Percentiles rank a stretch among this genome's conserved stretches.
Evolutionary conservation across 2,888 invertebrate genomes (phyloP).

Genomic region (Abrostola triplasia): DNA sequence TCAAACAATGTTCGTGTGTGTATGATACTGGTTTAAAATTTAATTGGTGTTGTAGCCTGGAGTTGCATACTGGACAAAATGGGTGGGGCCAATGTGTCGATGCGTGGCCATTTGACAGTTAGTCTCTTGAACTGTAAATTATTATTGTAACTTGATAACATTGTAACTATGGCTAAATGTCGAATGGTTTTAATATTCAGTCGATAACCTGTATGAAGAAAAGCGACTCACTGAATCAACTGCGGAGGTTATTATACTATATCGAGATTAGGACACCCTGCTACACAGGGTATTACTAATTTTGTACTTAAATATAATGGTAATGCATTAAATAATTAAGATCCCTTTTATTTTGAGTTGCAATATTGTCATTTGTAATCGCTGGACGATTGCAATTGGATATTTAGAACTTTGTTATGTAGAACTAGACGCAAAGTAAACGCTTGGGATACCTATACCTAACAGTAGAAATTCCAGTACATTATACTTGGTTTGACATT

Average conservation of each 20-base stretch:
- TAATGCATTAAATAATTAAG: conserved; percentile 20
- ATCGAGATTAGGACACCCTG: conserved; percentile 41
- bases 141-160: too few species aligned
- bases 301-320: conserved; percentile 50
- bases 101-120: not conserved
- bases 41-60: not conserved
- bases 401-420: conserved; percentile 16
- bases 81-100: not conserved
- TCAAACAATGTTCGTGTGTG: not conserved
- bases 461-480: conserved; percentile 24
- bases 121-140: not conserved
- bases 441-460: conserved; percentile 20
- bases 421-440: conserved; percentile 13
- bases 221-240: not conserved
- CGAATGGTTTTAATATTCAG: not conserved
- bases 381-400: conserved; percentile 39
- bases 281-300: conserved; percentile 37
- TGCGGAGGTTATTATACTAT: not conserved
- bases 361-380: conserved; percentile 28
- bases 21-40: not conserved
- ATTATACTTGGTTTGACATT: too few species aligned
- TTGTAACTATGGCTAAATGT: not conserved
- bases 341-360: conserved; percentile 25
- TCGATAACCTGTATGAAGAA: not conserved
- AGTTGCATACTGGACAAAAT: not conserved